Evolutionary conservation across 2,113 vertebrate species (phyloP).

Genomic region (Muntiacus reevesi): DNA sequence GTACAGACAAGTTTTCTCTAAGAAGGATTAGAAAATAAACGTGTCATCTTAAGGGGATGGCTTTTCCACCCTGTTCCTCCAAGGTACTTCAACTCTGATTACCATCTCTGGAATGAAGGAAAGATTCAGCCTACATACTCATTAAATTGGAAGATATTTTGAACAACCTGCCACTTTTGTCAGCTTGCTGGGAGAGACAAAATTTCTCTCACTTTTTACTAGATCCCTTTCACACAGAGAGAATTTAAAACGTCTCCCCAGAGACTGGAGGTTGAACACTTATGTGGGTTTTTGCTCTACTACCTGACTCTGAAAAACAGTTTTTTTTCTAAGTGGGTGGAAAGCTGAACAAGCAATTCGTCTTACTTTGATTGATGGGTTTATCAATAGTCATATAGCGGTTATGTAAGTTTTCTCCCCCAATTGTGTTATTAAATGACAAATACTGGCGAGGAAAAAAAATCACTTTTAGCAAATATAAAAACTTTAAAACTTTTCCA

Average conservation of each 20-base stretch:
- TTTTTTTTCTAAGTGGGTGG: background rate
- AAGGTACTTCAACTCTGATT: conserved; percentile 5
- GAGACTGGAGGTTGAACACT: background rate
- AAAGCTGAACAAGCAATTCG: conserved; percentile 29
- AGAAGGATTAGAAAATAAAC: conserved; percentile 10
- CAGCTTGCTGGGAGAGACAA: background rate
- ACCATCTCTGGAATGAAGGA: background rate
- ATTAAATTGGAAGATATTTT: conserved; percentile 37
- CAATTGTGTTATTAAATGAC: conserved; percentile 56
- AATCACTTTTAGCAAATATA: conserved; percentile 41
- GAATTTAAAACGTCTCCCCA: conserved; percentile 13
- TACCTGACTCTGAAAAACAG: conserved; percentile 13
- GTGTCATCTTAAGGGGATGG: background rate
- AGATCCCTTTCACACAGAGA: background rate
- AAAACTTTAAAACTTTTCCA: conserved; percentile 52
- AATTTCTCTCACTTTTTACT: conserved; percentile 16
- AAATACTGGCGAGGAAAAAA: conserved; percentile 32
- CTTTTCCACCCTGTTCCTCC: conserved; percentile 1
- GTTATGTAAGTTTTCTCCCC: conserved; percentile 11
- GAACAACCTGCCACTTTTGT: conserved; percentile 36
- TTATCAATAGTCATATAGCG: conserved; percentile 33
- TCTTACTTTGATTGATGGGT: conserved; percentile 39
- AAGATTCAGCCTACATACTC: conserved; percentile 8
- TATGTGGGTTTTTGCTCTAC: background rate
- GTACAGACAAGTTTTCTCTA: background rate